Evolutionary conservation across 1,140 invertebrate genomes (phyloP).

Genomic region (Sycophila sp.): DNA sequence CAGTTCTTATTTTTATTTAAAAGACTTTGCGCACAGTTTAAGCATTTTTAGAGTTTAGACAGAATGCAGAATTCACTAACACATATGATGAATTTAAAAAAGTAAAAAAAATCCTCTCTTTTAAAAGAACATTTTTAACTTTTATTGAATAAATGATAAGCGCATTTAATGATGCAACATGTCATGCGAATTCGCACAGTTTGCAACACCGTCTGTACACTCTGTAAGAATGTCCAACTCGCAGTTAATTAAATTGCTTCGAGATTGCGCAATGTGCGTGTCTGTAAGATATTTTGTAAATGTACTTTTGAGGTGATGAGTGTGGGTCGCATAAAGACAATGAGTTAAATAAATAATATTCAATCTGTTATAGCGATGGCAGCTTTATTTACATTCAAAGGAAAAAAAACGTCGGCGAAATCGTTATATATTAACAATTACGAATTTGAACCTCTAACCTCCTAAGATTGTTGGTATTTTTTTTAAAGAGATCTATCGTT

Average conservation of each 20-base stretch:
- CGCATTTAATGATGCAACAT: neutral
- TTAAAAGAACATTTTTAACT: neutral
- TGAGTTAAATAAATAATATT: slow-evolving; percentile 40
- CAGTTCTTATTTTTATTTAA: neutral
- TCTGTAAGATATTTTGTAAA: slow-evolving; percentile 53
- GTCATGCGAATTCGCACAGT: neutral
- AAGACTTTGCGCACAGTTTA: neutral
- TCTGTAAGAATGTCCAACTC: slow-evolving; percentile 6
- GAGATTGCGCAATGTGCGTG: slow-evolving; percentile 30
- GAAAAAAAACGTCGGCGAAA: slow-evolving; percentile 25
- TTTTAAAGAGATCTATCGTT: slow-evolving; percentile 21
- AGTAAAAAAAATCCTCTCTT: neutral
- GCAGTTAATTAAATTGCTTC: slow-evolving; percentile 2
- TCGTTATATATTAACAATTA: slow-evolving; percentile 11
- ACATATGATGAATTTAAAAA: neutral
- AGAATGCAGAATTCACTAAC: neutral
- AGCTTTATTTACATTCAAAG: slow-evolving; percentile 56
- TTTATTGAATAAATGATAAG: slow-evolving; percentile 7
- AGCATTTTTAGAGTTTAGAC: neutral
- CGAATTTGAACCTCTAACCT: slow-evolving; percentile 19
- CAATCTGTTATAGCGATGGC: slow-evolving; percentile 51
- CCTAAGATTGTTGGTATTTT: slow-evolving; percentile 17
- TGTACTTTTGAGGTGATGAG: slow-evolving; percentile 31
- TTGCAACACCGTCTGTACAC: neutral
- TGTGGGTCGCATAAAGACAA: slow-evolving; percentile 18